Conservation (phyloP, 2,888 invertebrate species). For the Hoplodrina blanda region DNA sequence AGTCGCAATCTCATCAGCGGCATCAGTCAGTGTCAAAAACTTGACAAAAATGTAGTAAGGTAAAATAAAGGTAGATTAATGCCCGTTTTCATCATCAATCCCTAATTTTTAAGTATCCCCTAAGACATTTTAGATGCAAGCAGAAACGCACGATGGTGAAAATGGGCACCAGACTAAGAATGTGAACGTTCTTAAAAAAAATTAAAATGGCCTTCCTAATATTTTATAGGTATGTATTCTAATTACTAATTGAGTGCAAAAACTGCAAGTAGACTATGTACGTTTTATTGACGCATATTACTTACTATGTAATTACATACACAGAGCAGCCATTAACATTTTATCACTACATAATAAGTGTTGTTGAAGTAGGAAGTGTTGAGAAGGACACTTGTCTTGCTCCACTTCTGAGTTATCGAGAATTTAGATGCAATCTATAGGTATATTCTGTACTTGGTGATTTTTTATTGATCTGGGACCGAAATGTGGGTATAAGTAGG, state of each 20-base stretch:
- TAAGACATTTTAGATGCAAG: too few relatives aligned
- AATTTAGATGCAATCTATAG: conserved; percentile 9
- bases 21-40: too few relatives aligned
- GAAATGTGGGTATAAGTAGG: background rate
- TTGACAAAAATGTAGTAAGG: too few relatives aligned
- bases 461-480: background rate
- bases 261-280: background rate
- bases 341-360: conserved; percentile 26
- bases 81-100: too few relatives aligned
- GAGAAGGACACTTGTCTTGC: conserved; percentile 46
- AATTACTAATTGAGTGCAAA: conserved; percentile 7
- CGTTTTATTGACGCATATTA: conserved; percentile 6
- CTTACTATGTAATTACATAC: conserved; percentile 14
- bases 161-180: too few relatives aligned
- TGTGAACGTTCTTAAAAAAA: background rate
- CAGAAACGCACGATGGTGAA: too few relatives aligned
- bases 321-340: conserved; percentile 23
- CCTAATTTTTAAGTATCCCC: too few relatives aligned
- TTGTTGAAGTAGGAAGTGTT: conserved; percentile 47
- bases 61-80: too few relatives aligned
- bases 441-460: background rate
- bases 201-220: background rate
- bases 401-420: conserved; percentile 8
- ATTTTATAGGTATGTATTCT: background rate
- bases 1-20: too few relatives aligned